phyloP scores from a whole-genome alignment of 2,888 invertebrate genomes.

The Heliconius cydno region DNA sequence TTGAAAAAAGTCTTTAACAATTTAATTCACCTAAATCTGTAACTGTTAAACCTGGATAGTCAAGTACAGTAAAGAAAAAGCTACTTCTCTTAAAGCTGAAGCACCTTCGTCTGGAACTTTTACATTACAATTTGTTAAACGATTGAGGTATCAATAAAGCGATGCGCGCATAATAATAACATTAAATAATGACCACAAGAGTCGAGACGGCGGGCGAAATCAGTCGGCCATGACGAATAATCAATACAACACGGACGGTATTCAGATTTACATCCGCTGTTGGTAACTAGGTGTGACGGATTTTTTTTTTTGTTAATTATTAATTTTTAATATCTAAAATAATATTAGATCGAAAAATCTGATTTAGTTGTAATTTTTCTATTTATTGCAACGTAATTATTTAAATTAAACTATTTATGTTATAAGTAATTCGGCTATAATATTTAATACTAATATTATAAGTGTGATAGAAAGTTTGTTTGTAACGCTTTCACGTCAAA shows the following conservation, averaged over 20 bases:
- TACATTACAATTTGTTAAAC: constrained; percentile 6
- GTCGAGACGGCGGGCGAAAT: constrained; percentile 40
- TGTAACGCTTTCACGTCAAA: no score
- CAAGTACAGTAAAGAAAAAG: neutral
- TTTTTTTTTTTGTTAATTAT: constrained; percentile 34
- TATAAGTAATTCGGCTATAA: no score
- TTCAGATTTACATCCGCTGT: constrained; percentile 49
- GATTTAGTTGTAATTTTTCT: neutral
- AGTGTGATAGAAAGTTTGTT: no score
- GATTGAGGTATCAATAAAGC: constrained; percentile 36
- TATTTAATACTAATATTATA: no score
- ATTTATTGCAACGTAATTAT: neutral
- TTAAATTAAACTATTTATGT: no score
- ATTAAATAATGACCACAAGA: constrained; percentile 45
- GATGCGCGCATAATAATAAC: constrained; percentile 40
- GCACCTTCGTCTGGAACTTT: neutral
- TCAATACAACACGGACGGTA: constrained; percentile 48
- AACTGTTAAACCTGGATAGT: neutral
- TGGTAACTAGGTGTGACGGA: constrained; percentile 44
- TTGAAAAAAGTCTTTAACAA: no score
- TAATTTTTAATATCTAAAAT: constrained; percentile 25
- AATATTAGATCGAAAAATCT: neutral
- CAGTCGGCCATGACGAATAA: constrained; percentile 48
- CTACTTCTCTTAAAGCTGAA: neutral
- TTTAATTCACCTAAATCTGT: neutral